Evolutionary conservation across 2,113 vertebrate genomes (phyloP).

Genomic region (Crotalus horridus): DNA sequence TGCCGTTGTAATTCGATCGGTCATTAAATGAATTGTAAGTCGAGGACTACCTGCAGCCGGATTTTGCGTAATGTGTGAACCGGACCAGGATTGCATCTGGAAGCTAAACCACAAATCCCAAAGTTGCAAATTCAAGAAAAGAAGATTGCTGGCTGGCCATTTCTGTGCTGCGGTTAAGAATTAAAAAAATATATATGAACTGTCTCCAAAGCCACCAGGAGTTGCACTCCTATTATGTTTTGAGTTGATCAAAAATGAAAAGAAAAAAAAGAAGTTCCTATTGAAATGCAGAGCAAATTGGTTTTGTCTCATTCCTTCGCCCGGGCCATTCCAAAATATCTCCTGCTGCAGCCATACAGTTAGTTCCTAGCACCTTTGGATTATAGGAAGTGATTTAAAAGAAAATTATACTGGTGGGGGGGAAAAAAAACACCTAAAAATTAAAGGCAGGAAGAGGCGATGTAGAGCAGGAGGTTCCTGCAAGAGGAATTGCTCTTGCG

Average conservation of each 20-base stretch:
- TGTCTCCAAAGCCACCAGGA: background rate
- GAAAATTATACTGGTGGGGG: background rate
- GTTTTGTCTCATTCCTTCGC: background rate
- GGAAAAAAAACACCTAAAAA: background rate
- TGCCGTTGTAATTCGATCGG: no score
- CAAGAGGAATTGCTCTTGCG: background rate
- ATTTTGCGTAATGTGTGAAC: no score
- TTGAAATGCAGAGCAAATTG: background rate
- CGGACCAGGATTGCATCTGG: background rate
- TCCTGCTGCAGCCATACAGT: background rate
- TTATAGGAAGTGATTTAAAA: background rate
- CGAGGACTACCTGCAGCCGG: no score
- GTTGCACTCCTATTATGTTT: background rate
- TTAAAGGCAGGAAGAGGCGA: background rate
- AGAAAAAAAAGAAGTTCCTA: background rate
- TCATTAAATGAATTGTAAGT: no score
- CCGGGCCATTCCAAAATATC: background rate
- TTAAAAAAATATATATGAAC: background rate
- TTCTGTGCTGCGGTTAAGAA: background rate
- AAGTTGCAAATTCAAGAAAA: background rate
- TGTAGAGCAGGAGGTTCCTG: background rate
- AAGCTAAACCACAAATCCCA: background rate
- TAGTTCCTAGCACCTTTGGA: background rate
- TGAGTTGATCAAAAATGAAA: background rate
- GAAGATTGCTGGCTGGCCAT: background rate